Evolutionary conservation across 2,888 invertebrate species (phyloP).

Genomic region (Neuroscelio doddi): DNA sequence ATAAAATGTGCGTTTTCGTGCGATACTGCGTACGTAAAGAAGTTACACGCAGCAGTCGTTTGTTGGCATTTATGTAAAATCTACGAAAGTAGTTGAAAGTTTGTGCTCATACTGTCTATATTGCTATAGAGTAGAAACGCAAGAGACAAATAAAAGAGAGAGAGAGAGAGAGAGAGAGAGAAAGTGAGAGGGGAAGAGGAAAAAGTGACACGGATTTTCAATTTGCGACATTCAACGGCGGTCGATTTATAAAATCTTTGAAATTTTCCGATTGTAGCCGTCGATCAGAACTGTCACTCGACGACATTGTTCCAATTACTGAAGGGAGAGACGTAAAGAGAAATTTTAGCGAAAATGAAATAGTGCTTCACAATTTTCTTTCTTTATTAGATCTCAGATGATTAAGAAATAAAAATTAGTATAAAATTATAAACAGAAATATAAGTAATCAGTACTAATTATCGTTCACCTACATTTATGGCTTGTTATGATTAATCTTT

Average conservation of each 20-base stretch:
- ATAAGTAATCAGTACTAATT: no score
- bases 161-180: conserved; percentile 20
- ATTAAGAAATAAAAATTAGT: not conserved
- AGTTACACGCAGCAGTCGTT: conserved; percentile 14
- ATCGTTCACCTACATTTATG: no score
- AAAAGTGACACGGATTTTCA: conserved; percentile 58
- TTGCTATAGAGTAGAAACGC: conserved; percentile 2
- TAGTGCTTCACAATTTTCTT: not conserved
- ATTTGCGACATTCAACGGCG: conserved; percentile 56
- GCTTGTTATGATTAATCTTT: no score
- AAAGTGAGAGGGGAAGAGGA: conserved; percentile 27
- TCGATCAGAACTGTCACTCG: conserved; percentile 42
- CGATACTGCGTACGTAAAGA: not conserved
- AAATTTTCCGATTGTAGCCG: conserved; percentile 41
- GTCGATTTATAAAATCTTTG: conserved; percentile 46
- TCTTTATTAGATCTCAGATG: not conserved
- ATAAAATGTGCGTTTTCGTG: no score
- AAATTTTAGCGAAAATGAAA: conserved; percentile 37
- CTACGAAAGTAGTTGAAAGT: conserved; percentile 23
- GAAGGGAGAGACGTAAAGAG: conserved; percentile 24
- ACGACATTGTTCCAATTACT: conserved; percentile 41
- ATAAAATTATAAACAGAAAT: no score
- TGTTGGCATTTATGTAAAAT: conserved; percentile 21
- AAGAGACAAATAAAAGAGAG: conserved; percentile 19
- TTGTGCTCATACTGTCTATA: no score